Evolutionary conservation across 2,888 invertebrate species (phyloP).

Genomic region (Trypoxylon attenuatum): DNA sequence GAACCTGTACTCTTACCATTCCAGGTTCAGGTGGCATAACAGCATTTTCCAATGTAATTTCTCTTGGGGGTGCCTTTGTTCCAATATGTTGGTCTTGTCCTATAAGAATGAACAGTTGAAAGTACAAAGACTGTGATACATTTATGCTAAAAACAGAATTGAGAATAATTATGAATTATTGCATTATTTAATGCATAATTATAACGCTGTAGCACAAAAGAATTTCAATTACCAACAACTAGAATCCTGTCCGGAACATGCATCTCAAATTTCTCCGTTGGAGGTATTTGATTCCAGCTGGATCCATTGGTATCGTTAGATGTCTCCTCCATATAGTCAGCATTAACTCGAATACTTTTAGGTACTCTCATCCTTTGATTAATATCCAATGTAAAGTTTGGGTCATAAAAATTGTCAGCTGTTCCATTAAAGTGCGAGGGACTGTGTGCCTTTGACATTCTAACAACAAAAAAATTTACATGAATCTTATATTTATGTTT

Average conservation of each 20-base stretch:
- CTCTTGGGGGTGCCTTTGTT: constrained; percentile 89
- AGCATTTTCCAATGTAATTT: constrained; percentile 90
- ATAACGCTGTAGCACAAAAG: neutral
- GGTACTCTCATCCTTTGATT: constrained; percentile 89
- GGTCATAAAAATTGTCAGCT: constrained; percentile 79
- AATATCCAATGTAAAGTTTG: constrained; percentile 85
- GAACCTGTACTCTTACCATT: constrained; percentile 82
- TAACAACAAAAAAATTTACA: constrained; percentile 29
- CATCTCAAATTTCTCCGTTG: constrained; percentile 88
- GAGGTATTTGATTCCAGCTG: constrained; percentile 77
- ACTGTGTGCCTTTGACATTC: constrained; percentile 80
- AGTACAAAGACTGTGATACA: too few relatives aligned
- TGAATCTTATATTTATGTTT: neutral
- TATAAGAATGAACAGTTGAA: too few relatives aligned
- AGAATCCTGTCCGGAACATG: constrained; percentile 95
- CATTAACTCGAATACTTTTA: constrained; percentile 85
- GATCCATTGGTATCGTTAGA: constrained; percentile 79
- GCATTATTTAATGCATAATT: neutral
- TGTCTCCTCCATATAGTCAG: constrained; percentile 80
- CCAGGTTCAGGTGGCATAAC: constrained; percentile 83
- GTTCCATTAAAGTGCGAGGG: constrained; percentile 80
- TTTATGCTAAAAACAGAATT: neutral
- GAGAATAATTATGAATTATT: neutral
- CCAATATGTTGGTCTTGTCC: constrained; percentile 78
- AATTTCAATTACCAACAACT: constrained; percentile 85